Percentiles rank a stretch among this genome's conserved stretches.
Conservation (phyloP, 2,888 invertebrate species). For the Dexiosoma caninum region DNA sequence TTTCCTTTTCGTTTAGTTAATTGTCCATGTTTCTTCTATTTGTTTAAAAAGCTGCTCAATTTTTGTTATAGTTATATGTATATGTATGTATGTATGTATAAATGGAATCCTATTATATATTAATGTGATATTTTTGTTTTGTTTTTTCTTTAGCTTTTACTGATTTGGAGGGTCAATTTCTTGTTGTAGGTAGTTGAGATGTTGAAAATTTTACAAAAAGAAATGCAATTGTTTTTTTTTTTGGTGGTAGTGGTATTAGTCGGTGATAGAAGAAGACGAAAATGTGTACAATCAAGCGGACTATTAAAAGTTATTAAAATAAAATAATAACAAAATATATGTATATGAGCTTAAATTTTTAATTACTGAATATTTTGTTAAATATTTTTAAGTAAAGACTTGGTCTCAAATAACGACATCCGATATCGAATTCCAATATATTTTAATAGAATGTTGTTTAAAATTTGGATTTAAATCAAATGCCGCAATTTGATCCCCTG, state of each 20-base stretch:
- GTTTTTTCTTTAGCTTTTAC: slow-evolving; percentile 1
- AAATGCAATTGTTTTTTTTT: slow-evolving; percentile 26
- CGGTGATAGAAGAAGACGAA: not conserved
- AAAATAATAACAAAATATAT: not conserved
- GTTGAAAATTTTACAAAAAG: slow-evolving; percentile 52
- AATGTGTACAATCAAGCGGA: slow-evolving; percentile 23
- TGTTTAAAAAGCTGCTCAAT: slow-evolving; percentile 60
- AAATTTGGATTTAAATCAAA: no score
- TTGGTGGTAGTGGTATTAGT: slow-evolving; percentile 11
- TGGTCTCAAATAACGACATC: no score
- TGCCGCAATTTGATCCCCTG: no score
- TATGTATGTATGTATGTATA: not conserved
- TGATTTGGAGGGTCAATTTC: slow-evolving; percentile 63
- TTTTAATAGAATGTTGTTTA: no score
- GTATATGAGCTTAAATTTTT: not conserved
- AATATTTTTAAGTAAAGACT: not conserved
- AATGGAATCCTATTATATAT: slow-evolving; percentile 31
- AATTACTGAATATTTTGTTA: not conserved
- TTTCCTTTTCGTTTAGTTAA: slow-evolving; percentile 24
- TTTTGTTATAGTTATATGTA: slow-evolving; percentile 27
- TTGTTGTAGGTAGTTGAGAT: slow-evolving; percentile 63
- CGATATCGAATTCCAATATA: no score
- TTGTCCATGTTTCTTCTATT: slow-evolving; percentile 48
- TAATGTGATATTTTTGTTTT: slow-evolving; percentile 38
- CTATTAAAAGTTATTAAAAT: not conserved